Base-by-base conservation (phyloP, 2,797 vertebrate species). In the Intellagama lesueurii region DNA sequence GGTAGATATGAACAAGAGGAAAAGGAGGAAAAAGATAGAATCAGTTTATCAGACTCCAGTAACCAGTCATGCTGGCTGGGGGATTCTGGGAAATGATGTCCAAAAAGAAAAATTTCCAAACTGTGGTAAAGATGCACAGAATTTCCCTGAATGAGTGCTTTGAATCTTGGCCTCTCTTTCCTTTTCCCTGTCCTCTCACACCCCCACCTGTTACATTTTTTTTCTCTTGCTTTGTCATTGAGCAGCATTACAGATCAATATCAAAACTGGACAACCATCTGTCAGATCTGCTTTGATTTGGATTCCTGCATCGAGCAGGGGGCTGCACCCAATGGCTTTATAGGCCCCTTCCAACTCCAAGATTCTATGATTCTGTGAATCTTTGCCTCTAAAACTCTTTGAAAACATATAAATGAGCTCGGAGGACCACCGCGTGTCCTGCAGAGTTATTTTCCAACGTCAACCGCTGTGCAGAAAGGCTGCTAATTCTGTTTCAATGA, bases 331-430 rank as follows among this genome's bases (percentile, higher is more conserved):
- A 40, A 3, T 40, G 40, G 40, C 40, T 40, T 40, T 40, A 40
- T 40, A 40, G 40, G 40, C 40, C 40, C 40, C 40, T 40, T 40
- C 40, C 40, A 40, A 40, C 40, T 40, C 40, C 40, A 40, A 2
- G 40, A 40, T 40, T 40, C 40, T 40, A 40, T 40, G 40, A 40
- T 40, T 40, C 40, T 40, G 40, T 40, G 84, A 88, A 88, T 30
- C 40, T 91, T 87, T 91, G 7, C 17, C 77, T 83, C 80, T 52
- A 60, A 93, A 88, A 70, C 32, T 77, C 80, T 92, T 90, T 91
- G 52, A 76, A 93, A 91, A 83, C 1, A 26, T 69, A 40, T 89
- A 88, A 92, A 88, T 1, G 89, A 76, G 17, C 73, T 77, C 87
- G 28, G 90, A 90, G 28, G 47, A 83, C 64, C 91, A 22, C 44